Conservation (phyloP, 2,797 vertebrate genomes). For the Gouania willdenowi region DNA sequence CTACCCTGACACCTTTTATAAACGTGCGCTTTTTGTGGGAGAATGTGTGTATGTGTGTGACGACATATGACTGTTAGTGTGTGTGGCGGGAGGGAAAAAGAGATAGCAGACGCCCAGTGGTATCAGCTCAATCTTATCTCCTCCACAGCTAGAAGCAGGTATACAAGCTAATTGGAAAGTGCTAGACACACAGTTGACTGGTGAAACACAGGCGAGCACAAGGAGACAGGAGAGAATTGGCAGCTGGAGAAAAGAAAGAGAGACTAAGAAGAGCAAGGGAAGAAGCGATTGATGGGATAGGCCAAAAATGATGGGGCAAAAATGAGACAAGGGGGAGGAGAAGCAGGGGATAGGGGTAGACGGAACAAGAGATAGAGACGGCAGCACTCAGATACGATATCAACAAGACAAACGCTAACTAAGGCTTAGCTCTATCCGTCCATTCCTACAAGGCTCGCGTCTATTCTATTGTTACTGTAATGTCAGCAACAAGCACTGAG, state of each 20-base stretch:
- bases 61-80: constrained; percentile 53
- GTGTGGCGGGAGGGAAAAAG: constrained; percentile 62
- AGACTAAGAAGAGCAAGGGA: background rate
- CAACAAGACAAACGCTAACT: constrained; percentile 47
- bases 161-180: constrained; percentile 77
- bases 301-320: constrained; percentile 34
- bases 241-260: constrained; percentile 17
- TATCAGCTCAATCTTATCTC: constrained; percentile 72
- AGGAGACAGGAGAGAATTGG: constrained; percentile 30
- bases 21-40: constrained; percentile 10
- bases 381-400: constrained; percentile 34
- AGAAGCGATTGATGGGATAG: constrained; percentile 27
- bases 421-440: constrained; percentile 36
- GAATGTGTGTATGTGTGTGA: constrained; percentile 50
- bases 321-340: constrained; percentile 49
- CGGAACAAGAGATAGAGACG: constrained; percentile 41
- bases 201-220: constrained; percentile 44
- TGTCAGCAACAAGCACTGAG: constrained; percentile 40
- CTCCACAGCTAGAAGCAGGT: constrained; percentile 69
- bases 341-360: constrained; percentile 36
- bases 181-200: constrained; percentile 49
- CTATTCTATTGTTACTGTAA: constrained; percentile 54
- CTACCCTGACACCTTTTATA: constrained; percentile 36
- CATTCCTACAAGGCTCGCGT: constrained; percentile 45
- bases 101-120: constrained; percentile 61